Evolutionary conservation across 2,113 vertebrate species (phyloP).

Genomic region (Oreocharis arfaki): DNA sequence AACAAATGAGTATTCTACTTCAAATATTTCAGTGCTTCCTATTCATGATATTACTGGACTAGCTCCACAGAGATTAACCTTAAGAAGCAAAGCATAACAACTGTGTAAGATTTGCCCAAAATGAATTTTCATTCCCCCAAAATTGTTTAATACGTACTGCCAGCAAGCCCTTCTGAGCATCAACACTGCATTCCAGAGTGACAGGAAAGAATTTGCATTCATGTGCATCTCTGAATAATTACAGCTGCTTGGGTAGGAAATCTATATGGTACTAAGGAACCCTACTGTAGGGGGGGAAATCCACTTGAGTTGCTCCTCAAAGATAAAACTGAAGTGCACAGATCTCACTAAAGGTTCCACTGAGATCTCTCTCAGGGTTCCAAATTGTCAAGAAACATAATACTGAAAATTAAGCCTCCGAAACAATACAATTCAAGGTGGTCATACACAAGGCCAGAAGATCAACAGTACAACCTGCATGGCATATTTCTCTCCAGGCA

Average conservation of each 20-base stretch:
- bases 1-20: constrained; percentile 14
- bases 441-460: not conserved
- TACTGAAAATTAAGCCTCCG: not conserved
- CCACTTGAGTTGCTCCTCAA: not conserved
- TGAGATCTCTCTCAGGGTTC: not conserved
- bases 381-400: not conserved
- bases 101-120: constrained; percentile 16
- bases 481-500: not conserved
- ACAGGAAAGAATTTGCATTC: constrained; percentile 48
- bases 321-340: not conserved
- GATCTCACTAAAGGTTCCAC: not conserved
- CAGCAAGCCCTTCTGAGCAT: constrained; percentile 28
- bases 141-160: constrained; percentile 36
- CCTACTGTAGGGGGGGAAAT: not conserved
- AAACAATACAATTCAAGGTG: not conserved
- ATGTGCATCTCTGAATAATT: constrained; percentile 56
- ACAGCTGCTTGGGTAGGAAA: constrained; percentile 42
- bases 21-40: constrained; percentile 41
- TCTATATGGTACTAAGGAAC: not conserved
- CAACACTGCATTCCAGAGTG: constrained; percentile 35
- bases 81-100: constrained; percentile 8
- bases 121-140: constrained; percentile 22
- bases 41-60: not conserved
- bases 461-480: not conserved
- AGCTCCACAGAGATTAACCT: constrained; percentile 30